Conservation (phyloP, 2,888 invertebrate species). For the Xanthorhoe spadicearia region DNA sequence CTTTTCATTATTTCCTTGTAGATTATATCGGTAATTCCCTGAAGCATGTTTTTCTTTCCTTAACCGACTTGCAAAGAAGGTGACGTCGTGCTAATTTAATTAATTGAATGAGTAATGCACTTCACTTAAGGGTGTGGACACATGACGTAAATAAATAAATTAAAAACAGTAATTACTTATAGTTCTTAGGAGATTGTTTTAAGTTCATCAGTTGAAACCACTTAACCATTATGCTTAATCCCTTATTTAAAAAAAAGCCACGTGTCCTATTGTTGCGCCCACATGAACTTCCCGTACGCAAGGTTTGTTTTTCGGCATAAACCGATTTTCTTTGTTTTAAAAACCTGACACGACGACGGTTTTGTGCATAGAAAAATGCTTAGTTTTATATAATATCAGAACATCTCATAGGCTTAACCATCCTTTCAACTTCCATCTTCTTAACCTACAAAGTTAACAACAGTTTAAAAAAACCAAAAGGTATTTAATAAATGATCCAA, state of each 20-base stretch:
- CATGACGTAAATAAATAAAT: constrained; percentile 10
- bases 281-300: too few relatives aligned
- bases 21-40: constrained; percentile 34
- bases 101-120: constrained; percentile 34
- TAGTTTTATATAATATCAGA: too few relatives aligned
- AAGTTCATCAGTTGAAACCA: background rate
- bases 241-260: too few relatives aligned
- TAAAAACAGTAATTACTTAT: background rate
- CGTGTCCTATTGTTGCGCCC: too few relatives aligned
- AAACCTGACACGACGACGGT: too few relatives aligned
- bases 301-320: too few relatives aligned
- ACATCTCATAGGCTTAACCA: too few relatives aligned
- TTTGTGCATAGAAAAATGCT: too few relatives aligned
- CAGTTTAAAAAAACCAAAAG: too few relatives aligned
- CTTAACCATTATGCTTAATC: background rate
- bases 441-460: too few relatives aligned
- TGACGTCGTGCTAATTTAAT: constrained; percentile 36
- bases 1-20: constrained; percentile 24
- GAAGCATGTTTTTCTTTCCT: constrained; percentile 39
- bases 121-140: constrained; percentile 22
- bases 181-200: background rate
- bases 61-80: constrained; percentile 24
- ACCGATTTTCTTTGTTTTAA: too few relatives aligned
- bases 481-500: background rate
- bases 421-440: too few relatives aligned